Evolutionary conservation across 2,888 invertebrate species (phyloP), one percentile per base, ranked within the genome.

Genomic region (Neoitamus cyanurus): DNA sequence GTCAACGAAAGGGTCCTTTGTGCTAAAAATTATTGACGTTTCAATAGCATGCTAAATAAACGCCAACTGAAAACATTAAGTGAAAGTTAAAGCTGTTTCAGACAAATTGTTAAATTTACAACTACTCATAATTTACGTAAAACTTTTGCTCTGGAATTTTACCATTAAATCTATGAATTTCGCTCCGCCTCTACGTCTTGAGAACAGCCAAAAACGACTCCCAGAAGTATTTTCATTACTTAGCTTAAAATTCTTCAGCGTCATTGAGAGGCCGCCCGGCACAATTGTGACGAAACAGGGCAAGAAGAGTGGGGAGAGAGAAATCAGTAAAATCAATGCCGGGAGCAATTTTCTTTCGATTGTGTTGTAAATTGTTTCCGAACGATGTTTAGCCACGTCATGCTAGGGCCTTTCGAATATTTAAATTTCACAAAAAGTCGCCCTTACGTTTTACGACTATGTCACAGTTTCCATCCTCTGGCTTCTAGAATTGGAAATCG

Each of bases 321-420:
- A 72, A 72, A 72, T 78, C 58, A 78, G 30, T 69, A 83, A 72
- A 83, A 83, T 83, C 83, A 83, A 83, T 83, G 83, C 48, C 1
- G 42, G 25, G 42, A 83, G 48, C 37, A 83, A 83, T 83, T 72
- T 83, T 48, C 83, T 31, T 83, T 73, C 83, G 75, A 83, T 83
- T 83, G 83, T 75, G 73, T 75, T 83, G 75, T 83, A 83, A 70
- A 83, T 83, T 83, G 83, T 58, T 73, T 20, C 73, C 11, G 73
- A 25, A 83, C 73, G 83, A 83, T 58, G 48, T 34, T 58, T 31
- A 73, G 83, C 73, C 73, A 83, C 83, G 83, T 75, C 83, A 83
- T 46, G 28, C 34, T 15, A 72, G 31, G 58, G 58, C n/a, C 25
- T 31, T 58, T 69, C 20, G 69, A 37, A 82, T 37, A 82, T 82